Conservation (phyloP, 1,140 invertebrate species). For the Carposina sasakii region DNA sequence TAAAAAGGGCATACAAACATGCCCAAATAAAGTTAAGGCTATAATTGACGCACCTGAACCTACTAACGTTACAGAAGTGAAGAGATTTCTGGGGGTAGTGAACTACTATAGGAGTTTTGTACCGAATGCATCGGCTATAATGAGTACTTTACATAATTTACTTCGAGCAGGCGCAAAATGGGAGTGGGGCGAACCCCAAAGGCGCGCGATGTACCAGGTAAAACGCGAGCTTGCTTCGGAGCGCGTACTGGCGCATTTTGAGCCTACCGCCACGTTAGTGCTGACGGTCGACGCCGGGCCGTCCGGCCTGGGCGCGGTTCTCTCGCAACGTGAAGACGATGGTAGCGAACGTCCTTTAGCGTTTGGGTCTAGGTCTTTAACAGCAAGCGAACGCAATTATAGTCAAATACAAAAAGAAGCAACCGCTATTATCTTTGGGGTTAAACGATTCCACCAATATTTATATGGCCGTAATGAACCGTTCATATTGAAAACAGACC, state of each 20-base stretch:
- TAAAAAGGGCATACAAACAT: slow-evolving; percentile 30
- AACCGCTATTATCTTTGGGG: too few species aligned
- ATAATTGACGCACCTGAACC: slow-evolving; percentile 37
- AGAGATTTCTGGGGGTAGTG: slow-evolving; percentile 57
- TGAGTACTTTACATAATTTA: slow-evolving; percentile 33
- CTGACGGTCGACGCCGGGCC: slow-evolving; percentile 39
- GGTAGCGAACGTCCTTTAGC: slow-evolving; percentile 44
- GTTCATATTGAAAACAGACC: too few species aligned
- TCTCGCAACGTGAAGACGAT: slow-evolving; percentile 27
- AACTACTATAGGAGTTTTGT: slow-evolving; percentile 63
- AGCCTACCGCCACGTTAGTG: slow-evolving; percentile 42
- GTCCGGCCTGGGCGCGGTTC: slow-evolving; percentile 36
- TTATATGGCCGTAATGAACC: too few species aligned
- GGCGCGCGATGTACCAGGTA: slow-evolving; percentile 27
- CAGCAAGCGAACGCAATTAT: slow-evolving; percentile 14
- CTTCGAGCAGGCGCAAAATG: slow-evolving; percentile 23
- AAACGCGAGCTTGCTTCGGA: slow-evolving; percentile 32
- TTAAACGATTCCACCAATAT: too few species aligned
- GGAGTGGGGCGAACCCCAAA: slow-evolving; percentile 27
- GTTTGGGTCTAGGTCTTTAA: slow-evolving; percentile 60
- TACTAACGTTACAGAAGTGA: slow-evolving; percentile 36
- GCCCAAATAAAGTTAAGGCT: slow-evolving; percentile 45
- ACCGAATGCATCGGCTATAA: slow-evolving; percentile 34
- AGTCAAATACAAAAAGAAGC: slow-evolving; percentile 1
- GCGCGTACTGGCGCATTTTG: slow-evolving; percentile 49